phyloP scores from a whole-genome alignment of 2,113 vertebrate genomes.

The Grantiella picta region DNA sequence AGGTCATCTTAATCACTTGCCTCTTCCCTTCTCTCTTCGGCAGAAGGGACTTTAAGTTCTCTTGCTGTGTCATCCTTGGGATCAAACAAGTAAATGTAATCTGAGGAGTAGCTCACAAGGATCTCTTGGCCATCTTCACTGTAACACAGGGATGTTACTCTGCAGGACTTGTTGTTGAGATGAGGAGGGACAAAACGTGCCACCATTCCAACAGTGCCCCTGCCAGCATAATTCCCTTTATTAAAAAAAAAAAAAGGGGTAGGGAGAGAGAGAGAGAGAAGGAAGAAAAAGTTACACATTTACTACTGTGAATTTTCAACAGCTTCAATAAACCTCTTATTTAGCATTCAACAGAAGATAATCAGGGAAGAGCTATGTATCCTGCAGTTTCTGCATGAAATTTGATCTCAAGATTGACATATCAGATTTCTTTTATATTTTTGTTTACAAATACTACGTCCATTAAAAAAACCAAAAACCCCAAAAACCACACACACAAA shows the following conservation, averaged over 20 bases:
- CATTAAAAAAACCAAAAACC: neutral
- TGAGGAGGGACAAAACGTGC: constrained; percentile 93
- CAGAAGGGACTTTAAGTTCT: constrained; percentile 91
- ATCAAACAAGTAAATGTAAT: constrained; percentile 97
- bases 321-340: neutral
- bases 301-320: neutral
- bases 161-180: constrained; percentile 93
- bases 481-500: neutral
- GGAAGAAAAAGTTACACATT: neutral
- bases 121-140: constrained; percentile 96
- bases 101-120: constrained; percentile 97
- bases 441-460: neutral
- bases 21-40: constrained; percentile 91
- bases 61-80: constrained; percentile 94
- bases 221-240: constrained; percentile 90
- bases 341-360: neutral
- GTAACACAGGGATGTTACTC: constrained; percentile 96
- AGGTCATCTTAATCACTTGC: constrained; percentile 65
- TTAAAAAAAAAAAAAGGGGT: neutral
- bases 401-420: neutral
- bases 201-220: constrained; percentile 93
- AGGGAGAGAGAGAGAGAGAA: fast-evolving
- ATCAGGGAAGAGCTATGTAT: neutral
- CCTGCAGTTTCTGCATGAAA: neutral
- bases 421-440: neutral